Percentiles rank a stretch among this genome's conserved stretches.
Conservation (phyloP, 2,888 invertebrate genomes). For the Abrostola triplasia region DNA sequence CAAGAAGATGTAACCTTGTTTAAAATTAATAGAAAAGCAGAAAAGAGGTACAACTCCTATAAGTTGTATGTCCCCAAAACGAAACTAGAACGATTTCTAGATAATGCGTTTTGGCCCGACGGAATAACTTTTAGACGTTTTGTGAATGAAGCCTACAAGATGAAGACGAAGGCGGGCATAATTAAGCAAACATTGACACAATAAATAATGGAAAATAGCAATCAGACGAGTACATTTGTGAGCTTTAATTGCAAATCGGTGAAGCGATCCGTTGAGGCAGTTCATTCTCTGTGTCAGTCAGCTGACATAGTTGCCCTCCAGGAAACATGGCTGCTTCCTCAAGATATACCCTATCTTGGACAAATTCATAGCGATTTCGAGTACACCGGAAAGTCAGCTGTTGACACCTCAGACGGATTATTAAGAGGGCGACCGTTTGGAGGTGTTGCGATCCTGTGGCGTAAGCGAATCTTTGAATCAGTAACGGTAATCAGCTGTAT, state of each 20-base stretch:
- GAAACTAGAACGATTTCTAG: no score
- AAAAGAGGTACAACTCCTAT: no score
- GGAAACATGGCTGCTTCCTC: slow-evolving; percentile 4
- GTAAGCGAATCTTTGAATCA: slow-evolving; percentile 9
- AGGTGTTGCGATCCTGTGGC: slow-evolving; percentile 19
- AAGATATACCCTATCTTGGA: slow-evolving; percentile 1
- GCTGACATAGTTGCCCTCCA: slow-evolving; percentile 2
- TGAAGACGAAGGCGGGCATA: background rate
- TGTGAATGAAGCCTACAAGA: background rate
- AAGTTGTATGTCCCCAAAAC: no score
- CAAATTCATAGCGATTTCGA: slow-evolving; percentile 2
- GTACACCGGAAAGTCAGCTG: slow-evolving; percentile 5
- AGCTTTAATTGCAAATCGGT: slow-evolving; percentile 17
- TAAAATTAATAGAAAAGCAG: no score
- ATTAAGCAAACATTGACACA: background rate
- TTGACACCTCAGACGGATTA: background rate
- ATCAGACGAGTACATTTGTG: background rate
- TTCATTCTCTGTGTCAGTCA: background rate
- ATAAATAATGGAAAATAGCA: background rate
- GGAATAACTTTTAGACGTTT: background rate
- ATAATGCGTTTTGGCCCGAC: background rate
- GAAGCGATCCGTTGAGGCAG: slow-evolving; percentile 2
- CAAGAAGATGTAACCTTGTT: no score
- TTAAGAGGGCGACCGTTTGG: slow-evolving; percentile 15
- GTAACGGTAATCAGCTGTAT: slow-evolving; percentile 15